phyloP scores from a whole-genome alignment of 2,888 invertebrate genomes.

The Stomorhina lunata region DNA sequence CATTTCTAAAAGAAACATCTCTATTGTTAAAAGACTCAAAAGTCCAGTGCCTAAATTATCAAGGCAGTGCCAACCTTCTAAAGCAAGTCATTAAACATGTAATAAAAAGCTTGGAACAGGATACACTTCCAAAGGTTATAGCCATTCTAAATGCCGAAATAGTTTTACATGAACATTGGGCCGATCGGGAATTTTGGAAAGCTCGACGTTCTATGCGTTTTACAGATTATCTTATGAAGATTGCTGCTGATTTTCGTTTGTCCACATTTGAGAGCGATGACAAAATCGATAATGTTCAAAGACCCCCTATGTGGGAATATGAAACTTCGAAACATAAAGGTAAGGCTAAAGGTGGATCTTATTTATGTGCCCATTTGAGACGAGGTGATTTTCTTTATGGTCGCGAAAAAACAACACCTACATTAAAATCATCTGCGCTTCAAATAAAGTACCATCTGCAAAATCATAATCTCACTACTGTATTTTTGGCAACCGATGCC shows the following conservation, averaged over 20 bases:
- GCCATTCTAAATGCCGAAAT: conserved; percentile 87
- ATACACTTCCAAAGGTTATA: conserved; percentile 68
- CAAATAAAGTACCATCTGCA: conserved; percentile 85
- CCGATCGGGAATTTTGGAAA: conserved; percentile 90
- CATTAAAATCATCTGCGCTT: conserved; percentile 86
- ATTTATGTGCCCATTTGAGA: conserved; percentile 92
- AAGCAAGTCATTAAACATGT: conserved; percentile 80
- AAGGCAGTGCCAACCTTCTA: conserved; percentile 87
- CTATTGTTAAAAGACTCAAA: conserved; percentile 83
- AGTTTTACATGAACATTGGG: conserved; percentile 92
- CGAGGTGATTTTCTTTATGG: conserved; percentile 92
- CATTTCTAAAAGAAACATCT: conserved; percentile 86
- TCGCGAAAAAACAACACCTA: conserved; percentile 87
- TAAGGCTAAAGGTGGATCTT: conserved; percentile 84
- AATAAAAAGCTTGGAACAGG: conserved; percentile 9
- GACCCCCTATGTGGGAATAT: conserved; percentile 83
- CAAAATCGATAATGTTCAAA: conserved; percentile 82
- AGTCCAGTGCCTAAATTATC: conserved; percentile 87
- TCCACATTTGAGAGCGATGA: conserved; percentile 84
- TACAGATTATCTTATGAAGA: conserved; percentile 83
- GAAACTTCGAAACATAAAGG: conserved; percentile 78
- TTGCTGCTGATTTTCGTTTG: conserved; percentile 86
- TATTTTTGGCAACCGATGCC: conserved; percentile 94
- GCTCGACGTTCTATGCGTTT: conserved; percentile 96
- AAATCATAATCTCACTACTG: conserved; percentile 81